Evolutionary conservation across 2,888 invertebrate species (phyloP).

Genomic region (Amaurobius ferox): DNA sequence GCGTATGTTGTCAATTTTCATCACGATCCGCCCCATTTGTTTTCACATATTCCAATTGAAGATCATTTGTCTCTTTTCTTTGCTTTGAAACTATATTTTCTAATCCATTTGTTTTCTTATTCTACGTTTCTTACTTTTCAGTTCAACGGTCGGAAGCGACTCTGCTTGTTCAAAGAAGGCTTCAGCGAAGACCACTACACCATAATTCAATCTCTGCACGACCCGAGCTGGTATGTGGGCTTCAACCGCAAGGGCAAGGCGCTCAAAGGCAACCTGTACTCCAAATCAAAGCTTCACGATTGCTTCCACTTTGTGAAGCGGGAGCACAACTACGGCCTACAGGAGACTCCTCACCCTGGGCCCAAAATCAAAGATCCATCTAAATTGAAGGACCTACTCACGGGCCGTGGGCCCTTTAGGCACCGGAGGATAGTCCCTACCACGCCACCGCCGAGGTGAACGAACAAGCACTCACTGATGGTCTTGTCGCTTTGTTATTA

Average conservation of each 20-base stretch:
- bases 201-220: constrained; percentile 48
- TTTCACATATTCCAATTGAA: too few relatives aligned
- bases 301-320: constrained; percentile 65
- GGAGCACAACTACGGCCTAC: constrained; percentile 52
- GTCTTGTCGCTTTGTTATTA: background rate
- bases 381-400: constrained; percentile 55
- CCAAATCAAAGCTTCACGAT: constrained; percentile 27
- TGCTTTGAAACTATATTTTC: too few relatives aligned
- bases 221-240: constrained; percentile 69
- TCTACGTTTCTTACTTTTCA: constrained; percentile 35
- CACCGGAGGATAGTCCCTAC: constrained; percentile 50
- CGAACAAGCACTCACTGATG: background rate
- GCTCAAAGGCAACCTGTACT: constrained; percentile 53
- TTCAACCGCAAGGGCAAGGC: constrained; percentile 72
- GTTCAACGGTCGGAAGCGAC: constrained; percentile 55
- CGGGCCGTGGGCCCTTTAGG: constrained; percentile 18
- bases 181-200: constrained; percentile 56
- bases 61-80: too few relatives aligned
- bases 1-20: too few relatives aligned
- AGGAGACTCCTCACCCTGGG: constrained; percentile 26
- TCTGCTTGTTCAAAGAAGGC: constrained; percentile 60
- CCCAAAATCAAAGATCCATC: constrained; percentile 52
- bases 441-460: constrained; percentile 60
- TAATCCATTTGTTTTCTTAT: too few relatives aligned
- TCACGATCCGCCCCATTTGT: too few relatives aligned